Evolutionary conservation across 2,888 invertebrate species (phyloP), one percentile per base, ranked within the genome.

Genomic region (Noctua pronuba): DNA sequence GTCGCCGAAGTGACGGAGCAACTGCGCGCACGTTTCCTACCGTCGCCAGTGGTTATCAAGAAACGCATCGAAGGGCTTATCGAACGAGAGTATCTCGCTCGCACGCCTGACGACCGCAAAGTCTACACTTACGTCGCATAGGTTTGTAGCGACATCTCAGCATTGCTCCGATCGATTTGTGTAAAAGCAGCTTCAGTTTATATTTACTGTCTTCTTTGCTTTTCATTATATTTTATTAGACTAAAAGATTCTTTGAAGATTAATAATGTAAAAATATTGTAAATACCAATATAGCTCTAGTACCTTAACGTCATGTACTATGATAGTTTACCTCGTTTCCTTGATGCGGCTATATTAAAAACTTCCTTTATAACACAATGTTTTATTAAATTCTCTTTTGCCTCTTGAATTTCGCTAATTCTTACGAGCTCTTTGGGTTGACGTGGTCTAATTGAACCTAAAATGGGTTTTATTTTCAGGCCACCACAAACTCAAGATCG

Each of bases 31-130:
- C 98, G 99, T 93, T 99, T 99, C 97, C 97, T 99, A 96, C 99
- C 99, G 85, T 99, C 99, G 91, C 99, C 99, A 75, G 99, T 99
- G 89, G 98, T 99, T 89, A 99, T 99, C 94, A 99, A 99, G 97
- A 99, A 99, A 96, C 98, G 99, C 95, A 99, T 99, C 97, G 99
- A 99, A 97, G 99, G 99, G 84, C 98, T 99, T 92, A 99, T 99
- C 95, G 99, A 99, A 97, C 97, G 99, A 89, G 99, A 99, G 97
- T 99, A 99, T 97, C 97, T 99, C 94, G 99, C 99, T 89, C 98
- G 99, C 95, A 99, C 99, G 93, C 98, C 99, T 79, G 99, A 99
- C 96, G 99, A 99, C 97, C 98, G 98, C 97, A 99, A 99, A 97
- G 98, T 99, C 93, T 99, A 99, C 97, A 98, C 99, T 89, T 99